Conservation (phyloP, 2,888 invertebrate species). For the Cheilosia urbana region DNA sequence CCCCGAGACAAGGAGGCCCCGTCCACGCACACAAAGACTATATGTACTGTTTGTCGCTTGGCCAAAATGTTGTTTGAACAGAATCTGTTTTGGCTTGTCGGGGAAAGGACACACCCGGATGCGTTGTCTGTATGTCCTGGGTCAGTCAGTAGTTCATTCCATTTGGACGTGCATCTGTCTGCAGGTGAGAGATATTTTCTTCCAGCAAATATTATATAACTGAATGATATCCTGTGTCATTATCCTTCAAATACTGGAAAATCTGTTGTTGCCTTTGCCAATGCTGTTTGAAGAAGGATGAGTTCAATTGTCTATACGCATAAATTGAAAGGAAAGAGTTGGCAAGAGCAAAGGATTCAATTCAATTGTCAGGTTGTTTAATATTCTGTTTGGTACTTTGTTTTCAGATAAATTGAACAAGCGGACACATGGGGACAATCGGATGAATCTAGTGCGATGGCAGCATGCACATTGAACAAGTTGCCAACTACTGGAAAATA, state of each 20-base stretch:
- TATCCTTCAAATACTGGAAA: conserved; percentile 68
- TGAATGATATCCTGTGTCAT: conserved; percentile 72
- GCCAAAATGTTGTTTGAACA: conserved; percentile 72
- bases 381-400: conserved; percentile 69
- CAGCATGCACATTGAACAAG: conserved; percentile 45
- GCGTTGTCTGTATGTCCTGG: conserved; percentile 46
- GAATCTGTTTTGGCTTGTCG: conserved; percentile 67
- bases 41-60: conserved; percentile 49
- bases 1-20: conserved; percentile 14
- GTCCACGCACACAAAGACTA: neutral
- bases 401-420: conserved; percentile 58
- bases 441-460: conserved; percentile 38
- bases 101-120: conserved; percentile 25
- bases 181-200: conserved; percentile 73
- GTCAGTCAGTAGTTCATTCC: conserved; percentile 58
- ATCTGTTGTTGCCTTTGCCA: conserved; percentile 9
- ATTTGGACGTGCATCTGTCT: conserved; percentile 56
- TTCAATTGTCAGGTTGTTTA: conserved; percentile 62
- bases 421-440: conserved; percentile 38
- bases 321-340: neutral
- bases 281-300: conserved; percentile 3
- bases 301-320: conserved; percentile 26
- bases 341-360: conserved; percentile 56
- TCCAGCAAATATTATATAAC: conserved; percentile 71
- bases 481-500: conserved; percentile 16